Evolutionary conservation across 2,797 vertebrate genomes (phyloP).

Genomic region (Sylvilagus floridanus): DNA sequence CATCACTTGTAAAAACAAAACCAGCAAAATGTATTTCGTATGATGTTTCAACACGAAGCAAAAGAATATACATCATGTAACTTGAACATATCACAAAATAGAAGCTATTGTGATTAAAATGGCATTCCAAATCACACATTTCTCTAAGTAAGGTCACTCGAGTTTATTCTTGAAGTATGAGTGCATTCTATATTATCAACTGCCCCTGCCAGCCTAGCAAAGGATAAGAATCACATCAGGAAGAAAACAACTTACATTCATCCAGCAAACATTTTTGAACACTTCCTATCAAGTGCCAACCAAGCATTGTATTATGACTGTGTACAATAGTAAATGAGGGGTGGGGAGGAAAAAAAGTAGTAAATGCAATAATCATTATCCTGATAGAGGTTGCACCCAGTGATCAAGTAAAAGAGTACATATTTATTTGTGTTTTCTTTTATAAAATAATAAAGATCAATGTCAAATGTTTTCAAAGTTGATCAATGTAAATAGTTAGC

Average conservation of each 20-base stretch:
- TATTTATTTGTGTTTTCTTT: neutral
- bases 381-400: neutral
- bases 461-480: neutral
- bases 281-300: neutral
- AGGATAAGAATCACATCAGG: neutral
- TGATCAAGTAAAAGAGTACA: neutral
- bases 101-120: neutral
- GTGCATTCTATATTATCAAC: neutral
- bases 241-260: constrained; percentile 30
- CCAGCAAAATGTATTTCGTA: neutral
- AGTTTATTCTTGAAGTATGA: constrained; percentile 5
- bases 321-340: neutral
- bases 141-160: neutral
- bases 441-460: neutral
- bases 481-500: neutral
- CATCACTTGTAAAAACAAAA: constrained; percentile 24
- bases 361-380: neutral
- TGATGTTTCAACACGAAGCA: neutral
- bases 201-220: neutral
- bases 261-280: constrained; percentile 30
- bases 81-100: neutral
- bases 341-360: neutral
- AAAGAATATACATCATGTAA: neutral
- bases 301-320: neutral
- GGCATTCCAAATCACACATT: constrained; percentile 25